phyloP scores from a whole-genome alignment of 1,140 invertebrate species.

The Drosophila azteca region DNA sequence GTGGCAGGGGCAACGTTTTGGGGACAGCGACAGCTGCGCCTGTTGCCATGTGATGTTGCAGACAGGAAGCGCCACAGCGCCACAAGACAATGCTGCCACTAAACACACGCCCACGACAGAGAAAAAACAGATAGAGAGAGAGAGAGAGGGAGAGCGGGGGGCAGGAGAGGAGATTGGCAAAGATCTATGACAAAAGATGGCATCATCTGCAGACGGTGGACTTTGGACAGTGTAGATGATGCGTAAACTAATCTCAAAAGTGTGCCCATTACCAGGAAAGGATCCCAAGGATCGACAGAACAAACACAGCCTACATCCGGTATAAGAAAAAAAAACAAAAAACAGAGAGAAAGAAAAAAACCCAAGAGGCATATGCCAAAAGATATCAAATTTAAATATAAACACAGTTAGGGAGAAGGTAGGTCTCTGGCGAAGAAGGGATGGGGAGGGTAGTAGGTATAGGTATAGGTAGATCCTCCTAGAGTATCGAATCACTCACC shows the following conservation, averaged over 20 bases:
- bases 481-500: constrained; percentile 83
- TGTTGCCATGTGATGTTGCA: constrained; percentile 67
- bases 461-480: neutral
- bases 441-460: neutral
- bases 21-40: constrained; percentile 58
- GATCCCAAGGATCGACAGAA: constrained; percentile 42
- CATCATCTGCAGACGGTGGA: constrained; percentile 5
- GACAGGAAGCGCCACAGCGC: constrained; percentile 66
- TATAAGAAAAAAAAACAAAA: constrained; percentile 39
- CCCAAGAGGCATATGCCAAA: constrained; percentile 70
- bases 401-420: constrained; percentile 17
- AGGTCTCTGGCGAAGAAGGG: neutral
- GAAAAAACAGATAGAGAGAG: constrained; percentile 32
- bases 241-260: constrained; percentile 79
- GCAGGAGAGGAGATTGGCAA: neutral
- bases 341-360: constrained; percentile 23
- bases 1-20: constrained; percentile 28
- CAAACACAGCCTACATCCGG: constrained; percentile 82
- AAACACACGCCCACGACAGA: constrained; percentile 33
- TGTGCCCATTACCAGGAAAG: constrained; percentile 68
- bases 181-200: constrained; percentile 72
- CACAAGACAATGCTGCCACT: constrained; percentile 24
- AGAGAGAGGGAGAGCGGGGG: constrained; percentile 2
- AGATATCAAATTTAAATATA: constrained; percentile 77
- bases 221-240: constrained; percentile 49